phyloP scores from a whole-genome alignment of 2,797 vertebrate species.

The Dendrocincla fuliginosa region DNA sequence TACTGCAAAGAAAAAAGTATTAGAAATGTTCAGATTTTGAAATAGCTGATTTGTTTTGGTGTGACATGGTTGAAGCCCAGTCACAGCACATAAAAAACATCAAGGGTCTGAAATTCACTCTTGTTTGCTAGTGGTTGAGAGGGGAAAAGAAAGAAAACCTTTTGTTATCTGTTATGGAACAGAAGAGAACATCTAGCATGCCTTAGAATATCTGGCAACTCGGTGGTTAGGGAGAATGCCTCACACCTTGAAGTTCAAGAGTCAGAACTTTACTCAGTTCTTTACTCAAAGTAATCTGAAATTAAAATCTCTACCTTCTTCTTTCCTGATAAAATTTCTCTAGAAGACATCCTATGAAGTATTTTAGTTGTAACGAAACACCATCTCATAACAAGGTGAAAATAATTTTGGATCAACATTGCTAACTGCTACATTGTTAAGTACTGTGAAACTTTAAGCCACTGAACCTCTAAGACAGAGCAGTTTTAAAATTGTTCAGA shows the following conservation, averaged over 20 bases:
- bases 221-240: background rate
- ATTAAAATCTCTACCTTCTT: background rate
- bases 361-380: background rate
- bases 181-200: background rate
- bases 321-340: background rate
- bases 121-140: background rate
- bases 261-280: background rate
- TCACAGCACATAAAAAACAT: background rate
- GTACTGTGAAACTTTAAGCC: background rate
- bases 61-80: background rate
- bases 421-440: background rate
- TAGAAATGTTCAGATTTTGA: background rate
- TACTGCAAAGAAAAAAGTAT: background rate
- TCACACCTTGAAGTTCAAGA: background rate
- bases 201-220: background rate
- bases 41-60: background rate
- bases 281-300: background rate
- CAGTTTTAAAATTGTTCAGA: background rate
- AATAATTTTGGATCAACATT: background rate
- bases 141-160: background rate
- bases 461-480: background rate
- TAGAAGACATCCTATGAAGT: background rate
- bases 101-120: background rate
- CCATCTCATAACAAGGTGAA: background rate
- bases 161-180: background rate